Percentiles rank a stretch among this genome's conserved stretches.
Evolutionary conservation across 2,113 vertebrate species (phyloP).

Genomic region (Phocoena phocoena): DNA sequence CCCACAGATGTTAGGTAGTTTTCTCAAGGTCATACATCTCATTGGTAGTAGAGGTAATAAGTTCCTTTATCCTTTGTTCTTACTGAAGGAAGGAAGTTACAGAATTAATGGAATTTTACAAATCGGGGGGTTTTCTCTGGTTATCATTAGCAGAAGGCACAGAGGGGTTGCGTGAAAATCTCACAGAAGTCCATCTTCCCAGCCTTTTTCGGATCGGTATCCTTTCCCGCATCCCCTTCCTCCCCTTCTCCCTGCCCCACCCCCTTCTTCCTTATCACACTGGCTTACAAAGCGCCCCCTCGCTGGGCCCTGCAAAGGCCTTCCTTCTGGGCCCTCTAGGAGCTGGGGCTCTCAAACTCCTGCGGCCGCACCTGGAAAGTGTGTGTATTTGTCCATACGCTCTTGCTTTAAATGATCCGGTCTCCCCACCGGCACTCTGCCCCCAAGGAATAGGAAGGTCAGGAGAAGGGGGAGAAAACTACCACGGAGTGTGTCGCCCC

Average conservation of each 20-base stretch:
- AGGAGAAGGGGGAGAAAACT: background rate
- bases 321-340: background rate
- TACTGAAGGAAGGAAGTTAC: background rate
- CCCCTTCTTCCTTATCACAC: background rate
- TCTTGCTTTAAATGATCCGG: background rate
- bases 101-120: background rate
- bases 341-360: background rate
- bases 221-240: background rate
- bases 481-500: accelerated
- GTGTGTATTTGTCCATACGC: background rate
- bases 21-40: background rate
- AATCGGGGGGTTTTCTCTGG: background rate
- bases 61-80: background rate
- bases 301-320: background rate
- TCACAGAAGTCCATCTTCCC: accelerated
- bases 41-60: background rate
- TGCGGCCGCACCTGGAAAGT: accelerated
- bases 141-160: background rate
- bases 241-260: accelerated
- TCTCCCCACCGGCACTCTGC: background rate
- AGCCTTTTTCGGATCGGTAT: background rate
- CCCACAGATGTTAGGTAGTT: background rate
- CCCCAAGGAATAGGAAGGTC: background rate
- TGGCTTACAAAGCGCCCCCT: background rate
- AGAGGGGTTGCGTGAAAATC: background rate